A percentile compares a stretch with the other conserved stretches of the same genome.
Evolutionary conservation across 1,140 invertebrate species (phyloP).

Genomic region (Drosophila tsacasi): DNA sequence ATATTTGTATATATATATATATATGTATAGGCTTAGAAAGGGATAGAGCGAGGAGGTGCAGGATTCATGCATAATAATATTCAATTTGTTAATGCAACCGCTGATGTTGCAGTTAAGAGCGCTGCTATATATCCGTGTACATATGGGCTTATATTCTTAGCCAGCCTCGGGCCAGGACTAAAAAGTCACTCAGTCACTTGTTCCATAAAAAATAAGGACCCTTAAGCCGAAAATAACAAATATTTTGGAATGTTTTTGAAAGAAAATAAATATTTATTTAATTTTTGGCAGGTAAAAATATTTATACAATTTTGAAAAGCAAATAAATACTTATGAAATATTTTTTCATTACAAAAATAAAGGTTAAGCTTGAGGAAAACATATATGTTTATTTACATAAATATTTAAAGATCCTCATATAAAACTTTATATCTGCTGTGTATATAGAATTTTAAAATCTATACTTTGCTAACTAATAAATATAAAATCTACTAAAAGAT

Average conservation of each 20-base stretch:
- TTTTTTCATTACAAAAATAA: neutral
- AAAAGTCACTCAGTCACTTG: constrained; percentile 20
- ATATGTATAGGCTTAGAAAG: constrained; percentile 19
- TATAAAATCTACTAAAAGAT: too few relatives aligned
- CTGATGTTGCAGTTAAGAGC: constrained; percentile 3
- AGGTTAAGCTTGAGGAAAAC: too few relatives aligned
- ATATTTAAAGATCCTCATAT: too few relatives aligned
- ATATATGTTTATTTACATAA: too few relatives aligned
- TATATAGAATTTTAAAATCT: too few relatives aligned
- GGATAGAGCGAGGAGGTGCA: constrained; percentile 9
- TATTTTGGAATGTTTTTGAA: neutral
- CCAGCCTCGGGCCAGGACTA: constrained; percentile 1
- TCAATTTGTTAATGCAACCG: constrained; percentile 51
- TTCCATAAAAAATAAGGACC: neutral
- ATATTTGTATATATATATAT: neutral
- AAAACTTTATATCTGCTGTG: too few relatives aligned
- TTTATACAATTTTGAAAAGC: too few relatives aligned
- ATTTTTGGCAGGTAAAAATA: too few relatives aligned
- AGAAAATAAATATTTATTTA: neutral
- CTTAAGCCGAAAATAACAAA: neutral
- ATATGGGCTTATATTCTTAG: neutral
- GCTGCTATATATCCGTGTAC: constrained; percentile 15
- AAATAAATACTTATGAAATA: neutral
- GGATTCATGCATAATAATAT: constrained; percentile 72
- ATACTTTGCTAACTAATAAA: too few relatives aligned